A percentile compares a stretch with the other conserved stretches of the same genome.
Evolutionary conservation across 2,797 vertebrate species (phyloP).

Genomic region (Synanceia verrucosa): DNA sequence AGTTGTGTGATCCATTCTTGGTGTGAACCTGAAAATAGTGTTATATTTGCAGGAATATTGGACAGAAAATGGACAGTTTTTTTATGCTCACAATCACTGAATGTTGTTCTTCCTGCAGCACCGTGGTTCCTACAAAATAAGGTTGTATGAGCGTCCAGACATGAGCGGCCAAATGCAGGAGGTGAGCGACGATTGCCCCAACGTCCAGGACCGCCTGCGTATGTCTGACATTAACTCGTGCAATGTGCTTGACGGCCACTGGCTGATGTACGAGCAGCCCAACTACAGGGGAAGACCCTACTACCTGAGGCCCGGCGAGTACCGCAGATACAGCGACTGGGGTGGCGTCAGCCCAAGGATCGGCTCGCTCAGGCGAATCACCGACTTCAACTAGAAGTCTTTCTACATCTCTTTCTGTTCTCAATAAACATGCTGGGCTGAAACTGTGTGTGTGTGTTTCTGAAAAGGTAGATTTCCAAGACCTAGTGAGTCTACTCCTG

Average conservation of each 20-base stretch:
- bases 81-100: neutral
- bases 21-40: too few species aligned
- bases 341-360: constrained; percentile 62
- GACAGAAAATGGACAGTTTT: neutral
- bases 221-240: constrained; percentile 73
- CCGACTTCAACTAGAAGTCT: constrained; percentile 63
- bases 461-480: constrained; percentile 20
- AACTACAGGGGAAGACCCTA: constrained; percentile 70
- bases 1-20: neutral
- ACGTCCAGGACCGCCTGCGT: constrained; percentile 67
- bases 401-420: constrained; percentile 31
- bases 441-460: constrained; percentile 8
- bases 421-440: constrained; percentile 63
- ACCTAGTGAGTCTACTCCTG: constrained; percentile 66
- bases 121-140: constrained; percentile 70
- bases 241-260: constrained; percentile 70
- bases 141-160: constrained; percentile 67
- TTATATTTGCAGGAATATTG: neutral
- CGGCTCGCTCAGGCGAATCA: constrained; percentile 68
- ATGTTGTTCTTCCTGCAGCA: constrained; percentile 44
- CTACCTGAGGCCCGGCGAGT: constrained; percentile 74
- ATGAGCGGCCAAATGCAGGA: constrained; percentile 71
- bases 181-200: constrained; percentile 70
- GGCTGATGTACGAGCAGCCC: constrained; percentile 75
- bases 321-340: constrained; percentile 71